Percentiles rank a stretch among this genome's conserved stretches.
Evolutionary conservation across 1,140 invertebrate genomes (phyloP).

Genomic region (Calephelis nemesis): DNA sequence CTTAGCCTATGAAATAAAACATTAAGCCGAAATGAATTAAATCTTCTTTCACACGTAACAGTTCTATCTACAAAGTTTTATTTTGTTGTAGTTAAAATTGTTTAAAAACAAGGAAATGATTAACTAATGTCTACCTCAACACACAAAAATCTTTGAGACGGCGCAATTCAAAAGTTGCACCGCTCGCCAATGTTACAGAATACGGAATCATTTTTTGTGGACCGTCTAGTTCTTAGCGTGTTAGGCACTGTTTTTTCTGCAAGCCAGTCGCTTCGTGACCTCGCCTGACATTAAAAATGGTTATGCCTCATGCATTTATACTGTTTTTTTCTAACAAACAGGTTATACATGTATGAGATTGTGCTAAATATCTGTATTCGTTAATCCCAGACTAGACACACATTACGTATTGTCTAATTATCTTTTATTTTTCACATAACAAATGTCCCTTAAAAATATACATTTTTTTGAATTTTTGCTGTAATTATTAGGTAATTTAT

Average conservation of each 20-base stretch:
- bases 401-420: background rate
- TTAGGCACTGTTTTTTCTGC: conserved; percentile 65
- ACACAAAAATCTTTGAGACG: background rate
- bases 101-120: too few relatives aligned
- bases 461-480: background rate
- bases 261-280: conserved; percentile 64
- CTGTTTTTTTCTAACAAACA: conserved; percentile 41
- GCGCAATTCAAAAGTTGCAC: conserved; percentile 43
- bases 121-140: background rate
- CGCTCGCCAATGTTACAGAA: conserved; percentile 50
- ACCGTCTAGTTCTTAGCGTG: conserved; percentile 65
- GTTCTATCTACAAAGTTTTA: too few relatives aligned
- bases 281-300: conserved; percentile 72
- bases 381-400: background rate
- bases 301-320: conserved; percentile 65
- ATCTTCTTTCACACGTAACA: background rate
- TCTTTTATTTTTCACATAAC: background rate
- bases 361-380: conserved; percentile 16
- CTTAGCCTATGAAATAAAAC: too few relatives aligned
- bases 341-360: conserved; percentile 17
- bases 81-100: too few relatives aligned
- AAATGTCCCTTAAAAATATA: background rate
- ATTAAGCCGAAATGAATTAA: too few relatives aligned
- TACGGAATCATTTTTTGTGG: conserved; percentile 68
- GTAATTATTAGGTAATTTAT: too few relatives aligned